Base-by-base conservation (phyloP, 2,888 invertebrate genomes). In the Nemapogon koenigi region DNA sequence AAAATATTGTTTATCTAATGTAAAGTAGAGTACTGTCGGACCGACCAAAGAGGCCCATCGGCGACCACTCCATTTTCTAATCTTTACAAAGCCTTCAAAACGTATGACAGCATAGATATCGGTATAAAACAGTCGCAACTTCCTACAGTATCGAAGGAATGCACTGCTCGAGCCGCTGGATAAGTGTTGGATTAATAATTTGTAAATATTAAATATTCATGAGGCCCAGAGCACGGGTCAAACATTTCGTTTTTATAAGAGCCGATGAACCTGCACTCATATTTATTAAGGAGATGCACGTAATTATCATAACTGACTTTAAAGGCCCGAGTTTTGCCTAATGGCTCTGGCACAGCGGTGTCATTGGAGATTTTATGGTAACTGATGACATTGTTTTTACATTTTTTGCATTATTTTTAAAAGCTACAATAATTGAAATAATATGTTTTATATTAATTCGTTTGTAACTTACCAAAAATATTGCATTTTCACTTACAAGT, bases 141-240 rank as follows among this genome's bases (percentile, higher is more conserved):
- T 33, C 18, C 18, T 11, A 33, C 19, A 18, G 19, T 19, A 33
- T 31, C 11, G 19, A 4, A 8, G 33, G 33, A 33, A 33, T 33
- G 33, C 13, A 19, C 27, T 10, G 11, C 15, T 26, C n/a, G 30
- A 31, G 47, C 50, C 47, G 49, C 53, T 51, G 62, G 62, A 67
- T 67, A 67, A 67, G 66, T 69, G 68, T 69, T 67, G 73, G 71
- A 73, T 72, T 72, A 71, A 75, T 73, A 76, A 75, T 71, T 72
- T 75, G 72, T 75, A 68, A 73, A 75, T 73, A 75, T 73, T 75
- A 72, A 66, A 75, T 76, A 75, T 76, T 75, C 75, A 76, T 75
- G 73, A 76, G 69, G 39, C 43, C 50, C 49, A 55, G 62, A 63
- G 63, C 67, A 66, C 64, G 70, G 70, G 72, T 70, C 73, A 73